A percentile compares a stretch with the other conserved stretches of the same genome.
Evolutionary conservation across 2,797 vertebrate genomes (phyloP).

Genomic region (Loriculus beryllinus): DNA sequence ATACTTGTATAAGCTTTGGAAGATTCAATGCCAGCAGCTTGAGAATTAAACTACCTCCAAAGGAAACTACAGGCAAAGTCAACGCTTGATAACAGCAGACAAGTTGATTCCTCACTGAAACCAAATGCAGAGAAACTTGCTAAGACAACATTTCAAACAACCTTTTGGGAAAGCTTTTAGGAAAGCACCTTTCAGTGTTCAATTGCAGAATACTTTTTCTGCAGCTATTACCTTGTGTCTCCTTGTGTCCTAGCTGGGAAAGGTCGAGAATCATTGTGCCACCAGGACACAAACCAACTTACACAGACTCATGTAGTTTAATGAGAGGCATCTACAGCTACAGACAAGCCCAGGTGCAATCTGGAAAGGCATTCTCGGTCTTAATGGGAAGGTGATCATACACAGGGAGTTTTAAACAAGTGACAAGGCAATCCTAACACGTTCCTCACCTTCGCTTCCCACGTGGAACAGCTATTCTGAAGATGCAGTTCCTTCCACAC

Average conservation of each 20-base stretch:
- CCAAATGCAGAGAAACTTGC: not conserved
- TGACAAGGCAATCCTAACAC: not conserved
- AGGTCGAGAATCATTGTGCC: not conserved
- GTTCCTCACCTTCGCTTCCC: not conserved
- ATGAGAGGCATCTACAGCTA: not conserved
- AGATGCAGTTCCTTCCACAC: not conserved
- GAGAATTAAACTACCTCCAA: not conserved
- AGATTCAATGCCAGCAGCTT: not conserved
- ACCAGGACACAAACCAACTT: not conserved
- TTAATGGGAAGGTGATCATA: not conserved
- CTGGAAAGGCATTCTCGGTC: not conserved
- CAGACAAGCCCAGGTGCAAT: not conserved
- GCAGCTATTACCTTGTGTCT: not conserved
- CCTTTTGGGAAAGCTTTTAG: not conserved
- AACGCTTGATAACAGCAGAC: not conserved
- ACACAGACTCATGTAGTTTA: fast-evolving
- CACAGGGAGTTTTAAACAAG: not conserved
- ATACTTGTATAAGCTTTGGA: not conserved
- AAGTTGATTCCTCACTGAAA: not conserved
- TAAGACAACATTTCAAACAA: not conserved
- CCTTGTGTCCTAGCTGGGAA: not conserved
- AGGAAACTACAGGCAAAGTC: not conserved
- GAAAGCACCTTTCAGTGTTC: not conserved
- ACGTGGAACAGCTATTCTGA: not conserved
- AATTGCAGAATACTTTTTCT: not conserved